phyloP scores from a whole-genome alignment of 2,797 vertebrate species.

The Danio albolineatus region DNA sequence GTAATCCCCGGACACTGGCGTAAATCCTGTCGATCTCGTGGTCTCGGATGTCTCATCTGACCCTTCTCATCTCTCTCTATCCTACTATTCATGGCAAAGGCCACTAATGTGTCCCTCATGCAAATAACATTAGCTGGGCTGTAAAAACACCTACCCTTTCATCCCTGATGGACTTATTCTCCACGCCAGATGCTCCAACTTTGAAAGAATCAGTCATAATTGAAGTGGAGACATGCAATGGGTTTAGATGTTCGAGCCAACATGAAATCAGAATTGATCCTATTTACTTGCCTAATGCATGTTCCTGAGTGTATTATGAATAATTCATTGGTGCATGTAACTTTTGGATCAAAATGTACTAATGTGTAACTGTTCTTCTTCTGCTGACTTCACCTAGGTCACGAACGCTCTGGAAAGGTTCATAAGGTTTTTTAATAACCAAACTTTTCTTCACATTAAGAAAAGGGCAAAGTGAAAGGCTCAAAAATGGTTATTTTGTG shows the following conservation, averaged over 20 bases:
- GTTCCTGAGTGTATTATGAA: background rate
- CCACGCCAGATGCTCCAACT: conserved; percentile 36
- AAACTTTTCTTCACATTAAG: too few relatives aligned
- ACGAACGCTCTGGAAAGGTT: too few relatives aligned
- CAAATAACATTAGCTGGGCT: conserved; percentile 49
- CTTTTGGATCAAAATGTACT: background rate
- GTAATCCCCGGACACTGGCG: conserved; percentile 52
- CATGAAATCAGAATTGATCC: conserved; percentile 1
- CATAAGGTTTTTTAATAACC: too few relatives aligned
- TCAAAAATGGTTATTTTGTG: too few relatives aligned
- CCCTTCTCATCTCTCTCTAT: conserved; percentile 30
- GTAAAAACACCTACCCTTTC: conserved; percentile 41
- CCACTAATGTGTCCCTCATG: conserved; percentile 50
- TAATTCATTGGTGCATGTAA: background rate
- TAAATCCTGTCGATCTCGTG: conserved; percentile 53
- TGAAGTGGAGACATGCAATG: conserved; percentile 10
- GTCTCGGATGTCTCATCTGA: conserved; percentile 37
- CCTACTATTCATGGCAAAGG: conserved; percentile 29
- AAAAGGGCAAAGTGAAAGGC: too few relatives aligned
- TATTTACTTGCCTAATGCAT: conserved; percentile 24
- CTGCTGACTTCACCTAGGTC: conserved; percentile 4
- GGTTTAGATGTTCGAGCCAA: conserved; percentile 29
- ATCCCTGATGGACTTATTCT: conserved; percentile 34
- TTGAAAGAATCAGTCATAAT: conserved; percentile 50
- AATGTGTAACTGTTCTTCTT: background rate